These are phyloP conservation scores for Heterotilapia buettikoferi DNA, from an alignment of 2,113 vertebrate genomes.

Conservation along the genomic window DNA sequence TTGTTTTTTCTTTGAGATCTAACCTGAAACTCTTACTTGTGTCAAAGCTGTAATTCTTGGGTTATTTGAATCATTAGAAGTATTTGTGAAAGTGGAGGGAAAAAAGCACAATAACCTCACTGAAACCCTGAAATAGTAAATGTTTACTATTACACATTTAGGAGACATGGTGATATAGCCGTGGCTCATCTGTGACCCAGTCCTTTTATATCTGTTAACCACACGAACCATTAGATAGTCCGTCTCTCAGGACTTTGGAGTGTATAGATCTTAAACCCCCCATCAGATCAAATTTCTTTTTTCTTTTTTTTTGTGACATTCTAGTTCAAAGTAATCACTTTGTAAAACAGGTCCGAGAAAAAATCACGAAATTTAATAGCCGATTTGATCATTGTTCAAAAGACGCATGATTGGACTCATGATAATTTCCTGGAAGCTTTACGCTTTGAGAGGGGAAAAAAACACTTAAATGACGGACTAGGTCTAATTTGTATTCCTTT, in stretches of 20 bases:
- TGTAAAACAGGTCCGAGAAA: constrained; percentile 7
- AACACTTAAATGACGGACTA: not conserved
- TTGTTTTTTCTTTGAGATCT: not conserved
- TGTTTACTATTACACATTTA: not conserved
- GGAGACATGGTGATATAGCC: constrained; percentile 17
- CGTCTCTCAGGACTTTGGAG: constrained; percentile 9
- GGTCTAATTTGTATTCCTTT: constrained; percentile 19
- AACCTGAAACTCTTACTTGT: not conserved
- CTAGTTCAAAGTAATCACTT: constrained; percentile 33
- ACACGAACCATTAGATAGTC: constrained; percentile 37
- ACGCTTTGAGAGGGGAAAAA: not conserved
- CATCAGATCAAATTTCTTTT: constrained; percentile 42
- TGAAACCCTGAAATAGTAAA: not conserved
- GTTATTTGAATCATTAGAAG: not conserved
- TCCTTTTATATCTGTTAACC: constrained; percentile 31
- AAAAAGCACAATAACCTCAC: not conserved
- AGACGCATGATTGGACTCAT: not conserved
- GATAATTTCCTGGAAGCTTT: constrained; percentile 1
- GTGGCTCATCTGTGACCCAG: constrained; percentile 34
- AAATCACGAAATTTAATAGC: constrained; percentile 16
- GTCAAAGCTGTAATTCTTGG: not conserved
- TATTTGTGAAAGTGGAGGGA: not conserved
- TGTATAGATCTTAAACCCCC: not conserved
- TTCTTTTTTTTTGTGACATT: constrained; percentile 1
- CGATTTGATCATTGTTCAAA: constrained; percentile 24